Evolutionary conservation across 30 jellyfish, hydroid and myxozoan genomes (phyloP).

Genomic region (Calvadosia cruxmelitensis): DNA sequence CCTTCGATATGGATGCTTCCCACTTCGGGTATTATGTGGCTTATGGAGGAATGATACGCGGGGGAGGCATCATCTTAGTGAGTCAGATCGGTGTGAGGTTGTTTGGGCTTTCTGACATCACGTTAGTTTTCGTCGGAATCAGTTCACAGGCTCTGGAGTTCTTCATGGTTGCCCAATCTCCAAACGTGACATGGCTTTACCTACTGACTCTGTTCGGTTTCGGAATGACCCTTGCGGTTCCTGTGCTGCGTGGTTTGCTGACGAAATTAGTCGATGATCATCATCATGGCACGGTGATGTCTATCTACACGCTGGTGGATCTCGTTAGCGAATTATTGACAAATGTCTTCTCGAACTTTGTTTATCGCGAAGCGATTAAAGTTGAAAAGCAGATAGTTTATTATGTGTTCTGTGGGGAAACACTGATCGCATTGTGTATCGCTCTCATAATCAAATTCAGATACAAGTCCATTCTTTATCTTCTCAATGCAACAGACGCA

Average conservation of each 20-base stretch:
- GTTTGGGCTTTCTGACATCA: conserved; percentile 19
- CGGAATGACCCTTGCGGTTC: conserved; percentile 15
- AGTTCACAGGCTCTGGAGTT: conserved; percentile 7
- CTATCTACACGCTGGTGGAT: conserved; percentile 22
- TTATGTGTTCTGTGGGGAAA: neutral
- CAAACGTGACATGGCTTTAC: conserved; percentile 10
- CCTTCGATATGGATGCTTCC: neutral
- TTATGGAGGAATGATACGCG: conserved; percentile 1
- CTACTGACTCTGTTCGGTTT: conserved; percentile 6
- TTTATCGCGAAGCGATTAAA: conserved; percentile 26
- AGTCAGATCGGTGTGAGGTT: conserved; percentile 14
- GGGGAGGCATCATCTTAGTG: conserved; percentile 6
- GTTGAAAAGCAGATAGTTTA: neutral
- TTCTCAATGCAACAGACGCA: neutral
- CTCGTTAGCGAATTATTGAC: conserved; percentile 19
- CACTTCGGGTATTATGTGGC: conserved; percentile 24
- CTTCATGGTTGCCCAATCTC: conserved; percentile 8
- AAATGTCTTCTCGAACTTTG: conserved; percentile 15
- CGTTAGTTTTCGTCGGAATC: conserved; percentile 18
- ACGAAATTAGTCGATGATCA: conserved; percentile 33
- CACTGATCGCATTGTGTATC: neutral
- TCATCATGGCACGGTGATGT: conserved; percentile 36
- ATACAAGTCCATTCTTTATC: neutral
- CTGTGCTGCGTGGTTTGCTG: conserved; percentile 34
- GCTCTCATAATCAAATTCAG: neutral